Evolutionary conservation across 2,888 invertebrate species (phyloP), one percentile per base, ranked within the genome.

Genomic region (Empis livida): DNA sequence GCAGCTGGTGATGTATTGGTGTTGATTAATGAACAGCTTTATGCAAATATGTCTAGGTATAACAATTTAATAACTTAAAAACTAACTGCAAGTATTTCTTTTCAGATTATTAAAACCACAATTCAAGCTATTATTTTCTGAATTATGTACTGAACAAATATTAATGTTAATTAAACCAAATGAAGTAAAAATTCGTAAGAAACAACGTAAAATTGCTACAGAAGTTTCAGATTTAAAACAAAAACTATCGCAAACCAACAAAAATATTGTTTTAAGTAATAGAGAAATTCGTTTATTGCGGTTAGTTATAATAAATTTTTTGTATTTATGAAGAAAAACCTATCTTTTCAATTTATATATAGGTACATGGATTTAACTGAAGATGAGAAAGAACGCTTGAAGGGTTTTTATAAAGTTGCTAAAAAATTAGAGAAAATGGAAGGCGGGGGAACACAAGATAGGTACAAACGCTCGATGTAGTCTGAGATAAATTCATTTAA

Each of bases 381-480:
- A 57, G 91, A 91, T 54, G 92, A 93, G 62, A 90, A 91, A 60
- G 91, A 91, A 57, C 91, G 91, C 64, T 71, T 93, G 15, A 91
- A 90, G 66, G 87, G 89, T 35, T 87, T 86, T 45, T 84, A 90
- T 60, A 93, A 93, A 72, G 92, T 93, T 51, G 92, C 92, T 1
- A 87, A 86, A 61, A 93, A 93, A 64, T 70, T 93, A 51, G 92
- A 93, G 62, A 90, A 93, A 69, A 73, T 93, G 53, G 90, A 91
- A 68, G 84, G 80, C 55, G 84, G 80, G 54, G 76, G 83, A 14
- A 63, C 64, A 53, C 84, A 85, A 59, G 86, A 84, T 50, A 75
- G 75, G 65, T 75, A 65, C n/a, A 30, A 39, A 40, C 39, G 10
- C 31, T 5, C 9, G 3, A 32, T 32, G 3, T 32, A 3, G 3